phyloP scores from a whole-genome alignment of 2,797 vertebrate species.

The Crotalus adamanteus region DNA sequence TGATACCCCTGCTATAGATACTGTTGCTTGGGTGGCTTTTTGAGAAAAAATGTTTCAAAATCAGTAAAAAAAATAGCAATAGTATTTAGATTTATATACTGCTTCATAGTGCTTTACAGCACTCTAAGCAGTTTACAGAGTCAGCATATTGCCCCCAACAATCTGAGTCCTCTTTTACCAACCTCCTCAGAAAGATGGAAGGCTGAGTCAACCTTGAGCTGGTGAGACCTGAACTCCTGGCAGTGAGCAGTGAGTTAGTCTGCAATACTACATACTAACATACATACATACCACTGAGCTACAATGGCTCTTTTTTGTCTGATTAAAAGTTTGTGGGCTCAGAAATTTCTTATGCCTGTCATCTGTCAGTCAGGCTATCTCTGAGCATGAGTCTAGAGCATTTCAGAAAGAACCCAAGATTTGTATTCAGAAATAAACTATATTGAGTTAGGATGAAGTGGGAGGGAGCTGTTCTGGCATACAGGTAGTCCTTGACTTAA shows the following conservation, averaged over 20 bases:
- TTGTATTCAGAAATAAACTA: background rate
- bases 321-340: background rate
- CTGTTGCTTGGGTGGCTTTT: slow-evolving; percentile 65
- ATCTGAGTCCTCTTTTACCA: background rate
- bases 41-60: slow-evolving; percentile 63
- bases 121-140: background rate
- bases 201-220: background rate
- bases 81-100: background rate
- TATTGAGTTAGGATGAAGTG: background rate
- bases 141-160: background rate
- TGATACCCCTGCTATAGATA: background rate
- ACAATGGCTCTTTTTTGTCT: background rate
- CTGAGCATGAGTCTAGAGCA: too few relatives aligned
- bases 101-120: background rate
- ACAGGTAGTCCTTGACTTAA: background rate
- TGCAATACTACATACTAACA: background rate
- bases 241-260: background rate
- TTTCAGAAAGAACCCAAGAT: background rate
- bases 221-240: background rate
- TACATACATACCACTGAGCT: too few relatives aligned
- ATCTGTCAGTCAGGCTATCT: background rate
- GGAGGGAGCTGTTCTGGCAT: background rate
- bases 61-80: slow-evolving; percentile 43
- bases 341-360: background rate
- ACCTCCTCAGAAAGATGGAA: background rate